Conservation (phyloP, 2,888 invertebrate genomes). For the Orthosia gothica region DNA sequence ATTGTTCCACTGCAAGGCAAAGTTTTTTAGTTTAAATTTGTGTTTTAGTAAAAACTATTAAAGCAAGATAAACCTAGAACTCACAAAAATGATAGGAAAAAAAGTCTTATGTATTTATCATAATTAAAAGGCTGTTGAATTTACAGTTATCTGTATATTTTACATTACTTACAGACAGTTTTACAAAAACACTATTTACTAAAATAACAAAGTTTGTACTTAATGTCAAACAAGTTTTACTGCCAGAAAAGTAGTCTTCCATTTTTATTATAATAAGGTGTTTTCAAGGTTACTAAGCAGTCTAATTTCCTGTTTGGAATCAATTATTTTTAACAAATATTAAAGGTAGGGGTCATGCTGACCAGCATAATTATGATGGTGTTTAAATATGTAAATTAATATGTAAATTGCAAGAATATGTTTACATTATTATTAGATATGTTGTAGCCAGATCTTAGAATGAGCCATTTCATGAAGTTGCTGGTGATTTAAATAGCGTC, state of each 20-base stretch:
- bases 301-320: slow-evolving; percentile 51
- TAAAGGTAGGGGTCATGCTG: slow-evolving; percentile 20
- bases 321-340: slow-evolving; percentile 32
- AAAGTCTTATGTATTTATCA: not conserved
- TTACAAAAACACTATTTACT: slow-evolving; percentile 1
- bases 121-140: not conserved
- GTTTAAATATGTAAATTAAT: slow-evolving; percentile 1
- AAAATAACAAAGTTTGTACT: slow-evolving; percentile 1
- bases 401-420: not conserved
- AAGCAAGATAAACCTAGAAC: not conserved
- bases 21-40: not conserved
- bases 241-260: slow-evolving; percentile 23
- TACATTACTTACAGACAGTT: slow-evolving; percentile 3
- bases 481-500: no score
- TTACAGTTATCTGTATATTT: slow-evolving; percentile 5
- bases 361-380: slow-evolving; percentile 14
- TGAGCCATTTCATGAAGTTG: not conserved
- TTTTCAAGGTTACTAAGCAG: slow-evolving; percentile 42
- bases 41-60: not conserved
- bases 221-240: slow-evolving; percentile 32
- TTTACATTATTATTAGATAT: not conserved
- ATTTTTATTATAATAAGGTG: slow-evolving; percentile 25
- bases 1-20: no score
- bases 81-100: not conserved
- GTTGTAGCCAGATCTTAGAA: not conserved